Evolutionary conservation across 2,888 invertebrate genomes (phyloP), one percentile per base, ranked within the genome.

Genomic region (Dynastes grantii): DNA sequence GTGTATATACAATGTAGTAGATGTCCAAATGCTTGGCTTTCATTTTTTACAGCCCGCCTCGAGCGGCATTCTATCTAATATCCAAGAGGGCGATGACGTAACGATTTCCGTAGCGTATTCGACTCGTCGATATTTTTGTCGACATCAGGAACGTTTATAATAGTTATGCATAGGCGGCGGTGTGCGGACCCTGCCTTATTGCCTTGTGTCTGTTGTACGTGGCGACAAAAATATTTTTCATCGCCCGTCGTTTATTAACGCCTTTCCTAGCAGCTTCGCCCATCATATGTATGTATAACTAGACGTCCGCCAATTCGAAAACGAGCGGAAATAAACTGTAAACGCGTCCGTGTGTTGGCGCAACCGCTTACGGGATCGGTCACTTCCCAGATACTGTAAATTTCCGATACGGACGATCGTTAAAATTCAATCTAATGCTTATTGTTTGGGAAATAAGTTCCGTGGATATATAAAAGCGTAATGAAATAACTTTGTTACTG

Each of bases 261-360:
- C 29, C 49, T 63, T 75, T 75, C 73, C 61, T 45, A 45, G 45
- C 45, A 45, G 45, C 11, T 45, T 45, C 45, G 45, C 45, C 45
- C 11, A 45, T 11, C 73, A 9, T 37, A 37, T 45, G 40, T 22
- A 3, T 29, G 51, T 68, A 45, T 45, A 68, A 68, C 29, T 68
- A 68, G 45, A 53, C 68, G 68, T 68, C 51, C 53, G 68, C 45
- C 73, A 75, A 75, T 75, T 75, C 58, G 58, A 71, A 58, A 71
- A 71, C 40, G 45, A 75, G 45, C 73, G 73, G 73, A 75, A 75
- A 61, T 75, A 75, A 75, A 75, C 73, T 61, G 73, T 75, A 75
- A 75, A 75, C 45, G 68, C 40, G 51, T 68, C 22, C 29, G 29
- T 51, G 63, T 32, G 63, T 13, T 61, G 61, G 61, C 22, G 27